A percentile compares a stretch with the other conserved stretches of the same genome.
phyloP scores from a whole-genome alignment of 2,888 invertebrate species.

The Limulus polyphemus region DNA sequence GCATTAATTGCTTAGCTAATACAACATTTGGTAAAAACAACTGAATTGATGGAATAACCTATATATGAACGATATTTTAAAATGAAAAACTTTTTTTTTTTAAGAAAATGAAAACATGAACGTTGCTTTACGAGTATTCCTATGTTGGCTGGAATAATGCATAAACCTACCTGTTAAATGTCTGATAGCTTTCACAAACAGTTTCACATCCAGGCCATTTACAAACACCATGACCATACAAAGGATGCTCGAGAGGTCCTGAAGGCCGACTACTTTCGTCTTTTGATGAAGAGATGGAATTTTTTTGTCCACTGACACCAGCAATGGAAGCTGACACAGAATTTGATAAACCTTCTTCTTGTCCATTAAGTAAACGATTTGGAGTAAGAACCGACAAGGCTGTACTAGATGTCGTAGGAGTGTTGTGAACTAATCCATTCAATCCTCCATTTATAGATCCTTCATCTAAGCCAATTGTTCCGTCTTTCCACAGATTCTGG shows the following conservation, averaged over 20 bases:
- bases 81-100: no score
- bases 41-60: no score
- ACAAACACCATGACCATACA: slow-evolving; percentile 88
- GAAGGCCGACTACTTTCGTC: slow-evolving; percentile 32
- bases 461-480: slow-evolving; percentile 9
- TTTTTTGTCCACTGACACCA: neutral
- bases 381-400: no score
- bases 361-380: no score
- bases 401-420: slow-evolving; percentile 3
- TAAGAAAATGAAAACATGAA: no score
- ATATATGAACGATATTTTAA: no score
- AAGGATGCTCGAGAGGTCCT: slow-evolving; percentile 35
- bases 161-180: slow-evolving; percentile 53
- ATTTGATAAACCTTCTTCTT: neutral
- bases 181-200: slow-evolving; percentile 74
- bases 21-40: no score
- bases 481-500: slow-evolving; percentile 20
- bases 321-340: slow-evolving; percentile 10
- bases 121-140: no score
- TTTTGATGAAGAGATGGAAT: slow-evolving; percentile 13
- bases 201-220: slow-evolving; percentile 97
- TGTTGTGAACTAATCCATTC: neutral
- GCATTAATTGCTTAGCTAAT: no score
- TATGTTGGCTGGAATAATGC: no score
- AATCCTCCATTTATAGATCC: slow-evolving; percentile 9